Evolutionary conservation across 2,888 invertebrate species (phyloP).

Genomic region (Fissipunctia ypsillon): DNA sequence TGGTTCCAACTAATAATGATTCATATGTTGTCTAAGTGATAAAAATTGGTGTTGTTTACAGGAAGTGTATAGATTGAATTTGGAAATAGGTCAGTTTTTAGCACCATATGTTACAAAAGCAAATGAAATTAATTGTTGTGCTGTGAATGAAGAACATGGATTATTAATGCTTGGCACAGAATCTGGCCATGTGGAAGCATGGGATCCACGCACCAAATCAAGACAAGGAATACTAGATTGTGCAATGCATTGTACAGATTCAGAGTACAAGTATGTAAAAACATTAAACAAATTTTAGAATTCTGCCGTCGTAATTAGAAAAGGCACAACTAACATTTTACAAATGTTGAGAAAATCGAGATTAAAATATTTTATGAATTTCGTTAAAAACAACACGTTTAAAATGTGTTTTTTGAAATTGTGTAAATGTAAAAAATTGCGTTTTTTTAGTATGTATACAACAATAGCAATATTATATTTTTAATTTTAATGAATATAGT

Average conservation of each 20-base stretch:
- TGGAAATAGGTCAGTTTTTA: constrained; percentile 98
- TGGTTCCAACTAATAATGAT: background rate
- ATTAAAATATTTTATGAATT: no score
- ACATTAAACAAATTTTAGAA: background rate
- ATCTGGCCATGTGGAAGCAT: constrained; percentile 98
- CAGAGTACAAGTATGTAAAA: constrained; percentile 83
- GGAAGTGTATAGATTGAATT: constrained; percentile 98
- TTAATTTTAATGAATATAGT: no score
- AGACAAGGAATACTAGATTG: constrained; percentile 96
- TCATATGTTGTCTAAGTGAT: background rate
- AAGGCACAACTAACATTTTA: no score
- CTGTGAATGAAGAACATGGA: constrained; percentile 96
- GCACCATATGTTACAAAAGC: constrained; percentile 95
- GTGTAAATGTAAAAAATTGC: no score
- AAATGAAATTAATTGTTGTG: constrained; percentile 94
- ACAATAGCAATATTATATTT: no score
- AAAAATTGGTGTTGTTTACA: constrained; percentile 74
- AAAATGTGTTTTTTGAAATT: no score
- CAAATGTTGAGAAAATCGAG: no score
- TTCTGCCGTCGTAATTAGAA: no score
- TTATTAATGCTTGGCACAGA: constrained; percentile 96
- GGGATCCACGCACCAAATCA: constrained; percentile 96
- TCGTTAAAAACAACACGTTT: no score
- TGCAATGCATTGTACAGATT: constrained; percentile 91
- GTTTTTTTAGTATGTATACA: no score